A percentile compares a stretch with the other conserved stretches of the same genome.
Conservation (phyloP, 2,113 vertebrate species). For the Pseudorectes ferrugineus region DNA sequence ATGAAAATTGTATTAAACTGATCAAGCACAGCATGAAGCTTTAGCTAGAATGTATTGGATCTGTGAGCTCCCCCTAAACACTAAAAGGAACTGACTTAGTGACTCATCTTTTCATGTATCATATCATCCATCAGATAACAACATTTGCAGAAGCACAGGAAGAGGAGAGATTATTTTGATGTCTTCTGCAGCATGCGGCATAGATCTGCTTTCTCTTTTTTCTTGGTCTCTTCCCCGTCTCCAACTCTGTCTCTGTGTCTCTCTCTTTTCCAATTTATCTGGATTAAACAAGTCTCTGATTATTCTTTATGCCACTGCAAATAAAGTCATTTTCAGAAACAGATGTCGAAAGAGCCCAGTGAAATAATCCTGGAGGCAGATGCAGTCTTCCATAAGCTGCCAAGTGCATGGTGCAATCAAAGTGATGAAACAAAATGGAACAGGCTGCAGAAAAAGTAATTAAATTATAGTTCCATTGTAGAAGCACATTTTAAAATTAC, state of each 20-base stretch:
- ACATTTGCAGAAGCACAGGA: constrained; percentile 1
- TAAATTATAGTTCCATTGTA: constrained; percentile 69
- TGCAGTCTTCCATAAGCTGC: constrained; percentile 58
- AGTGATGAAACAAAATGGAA: constrained; percentile 66
- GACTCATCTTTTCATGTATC: constrained; percentile 26
- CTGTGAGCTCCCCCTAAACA: neutral
- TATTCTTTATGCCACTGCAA: constrained; percentile 67
- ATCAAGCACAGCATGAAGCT: neutral
- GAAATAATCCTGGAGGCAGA: constrained; percentile 68
- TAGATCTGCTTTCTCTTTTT: neutral
- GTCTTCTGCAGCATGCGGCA: neutral
- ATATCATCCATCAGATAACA: neutral
- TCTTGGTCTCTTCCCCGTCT: neutral
- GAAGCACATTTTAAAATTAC: constrained; percentile 66
- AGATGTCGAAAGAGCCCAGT: constrained; percentile 55
- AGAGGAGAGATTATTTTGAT: constrained; percentile 15
- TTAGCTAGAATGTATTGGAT: neutral
- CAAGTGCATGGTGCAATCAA: constrained; percentile 56
- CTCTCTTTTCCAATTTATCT: constrained; percentile 49
- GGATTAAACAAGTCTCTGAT: constrained; percentile 66
- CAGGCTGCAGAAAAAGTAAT: constrained; percentile 68
- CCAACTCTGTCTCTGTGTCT: neutral
- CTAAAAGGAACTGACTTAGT: constrained; percentile 1
- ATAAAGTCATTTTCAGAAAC: constrained; percentile 71
- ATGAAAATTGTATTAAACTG: constrained; percentile 16